Conservation (phyloP, 2,888 invertebrate genomes). For the Crocallis elinguaria region DNA sequence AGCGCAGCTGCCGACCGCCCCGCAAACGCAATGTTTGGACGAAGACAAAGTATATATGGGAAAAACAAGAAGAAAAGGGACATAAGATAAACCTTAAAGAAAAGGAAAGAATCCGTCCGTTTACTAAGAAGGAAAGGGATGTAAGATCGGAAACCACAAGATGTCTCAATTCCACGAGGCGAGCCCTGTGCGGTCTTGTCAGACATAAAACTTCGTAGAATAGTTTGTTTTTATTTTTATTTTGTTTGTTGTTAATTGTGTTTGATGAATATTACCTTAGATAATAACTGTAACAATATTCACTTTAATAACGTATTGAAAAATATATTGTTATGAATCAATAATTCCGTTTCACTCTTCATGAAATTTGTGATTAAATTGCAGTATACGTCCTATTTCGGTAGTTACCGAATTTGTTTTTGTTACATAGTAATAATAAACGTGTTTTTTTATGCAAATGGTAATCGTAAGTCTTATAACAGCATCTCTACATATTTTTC, state of each 20-base stretch:
- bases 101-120: conserved; percentile 68
- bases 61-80: conserved; percentile 75
- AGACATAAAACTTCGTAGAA: conserved; percentile 76
- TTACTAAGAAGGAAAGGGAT: conserved; percentile 68
- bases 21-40: conserved; percentile 80
- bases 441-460: neutral
- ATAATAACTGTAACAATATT: neutral
- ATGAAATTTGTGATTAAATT: no score
- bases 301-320: no score
- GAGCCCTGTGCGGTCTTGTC: conserved; percentile 80
- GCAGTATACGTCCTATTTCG: no score
- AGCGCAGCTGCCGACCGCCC: conserved; percentile 78
- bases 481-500: conserved; percentile 30
- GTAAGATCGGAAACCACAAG: conserved; percentile 83
- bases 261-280: conserved; percentile 12
- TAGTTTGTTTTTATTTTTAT: conserved; percentile 64
- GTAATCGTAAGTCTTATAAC: no score
- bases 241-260: conserved; percentile 14
- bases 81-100: conserved; percentile 68
- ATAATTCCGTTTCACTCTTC: no score
- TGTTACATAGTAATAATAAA: neutral
- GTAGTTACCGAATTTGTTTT: no score
- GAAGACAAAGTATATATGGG: conserved; percentile 78
- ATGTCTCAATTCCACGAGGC: conserved; percentile 84
- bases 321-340: no score